Conservation (phyloP, 1,140 invertebrate genomes). For the Ptiloglossa arizonensis region DNA sequence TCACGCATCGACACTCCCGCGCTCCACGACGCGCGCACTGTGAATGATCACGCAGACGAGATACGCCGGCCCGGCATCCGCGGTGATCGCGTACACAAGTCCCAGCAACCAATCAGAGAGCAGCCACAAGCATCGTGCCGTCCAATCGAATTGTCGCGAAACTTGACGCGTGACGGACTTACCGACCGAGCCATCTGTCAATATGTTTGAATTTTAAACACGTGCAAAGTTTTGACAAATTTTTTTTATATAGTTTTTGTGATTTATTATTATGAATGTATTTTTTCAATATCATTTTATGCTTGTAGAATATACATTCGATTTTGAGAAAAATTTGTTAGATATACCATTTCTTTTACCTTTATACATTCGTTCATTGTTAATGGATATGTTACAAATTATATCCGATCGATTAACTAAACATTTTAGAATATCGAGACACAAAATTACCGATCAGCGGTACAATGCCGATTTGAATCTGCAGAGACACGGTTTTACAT, state of each 20-base stretch:
- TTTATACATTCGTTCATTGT: too few species aligned
- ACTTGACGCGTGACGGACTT: background rate
- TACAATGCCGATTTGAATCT: background rate
- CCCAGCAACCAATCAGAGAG: slow-evolving; percentile 36
- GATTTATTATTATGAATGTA: too few species aligned
- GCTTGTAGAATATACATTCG: too few species aligned
- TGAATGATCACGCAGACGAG: slow-evolving; percentile 44
- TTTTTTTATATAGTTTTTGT: background rate
- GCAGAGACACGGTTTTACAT: background rate
- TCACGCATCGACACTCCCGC: slow-evolving; percentile 7
- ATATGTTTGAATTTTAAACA: background rate
- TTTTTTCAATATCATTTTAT: too few species aligned
- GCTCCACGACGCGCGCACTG: slow-evolving; percentile 38
- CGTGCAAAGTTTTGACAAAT: background rate
- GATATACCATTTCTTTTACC: too few species aligned
- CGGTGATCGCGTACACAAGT: slow-evolving; percentile 31
- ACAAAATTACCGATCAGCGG: background rate
- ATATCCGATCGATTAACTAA: too few species aligned
- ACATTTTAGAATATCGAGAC: background rate
- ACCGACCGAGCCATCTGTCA: background rate
- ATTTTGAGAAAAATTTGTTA: too few species aligned
- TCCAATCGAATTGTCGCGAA: slow-evolving; percentile 27
- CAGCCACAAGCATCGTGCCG: background rate
- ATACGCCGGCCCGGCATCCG: slow-evolving; percentile 3
- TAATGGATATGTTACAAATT: too few species aligned